Conservation (phyloP, 1,140 invertebrate genomes). For the Pogonomyrmex californicus region DNA sequence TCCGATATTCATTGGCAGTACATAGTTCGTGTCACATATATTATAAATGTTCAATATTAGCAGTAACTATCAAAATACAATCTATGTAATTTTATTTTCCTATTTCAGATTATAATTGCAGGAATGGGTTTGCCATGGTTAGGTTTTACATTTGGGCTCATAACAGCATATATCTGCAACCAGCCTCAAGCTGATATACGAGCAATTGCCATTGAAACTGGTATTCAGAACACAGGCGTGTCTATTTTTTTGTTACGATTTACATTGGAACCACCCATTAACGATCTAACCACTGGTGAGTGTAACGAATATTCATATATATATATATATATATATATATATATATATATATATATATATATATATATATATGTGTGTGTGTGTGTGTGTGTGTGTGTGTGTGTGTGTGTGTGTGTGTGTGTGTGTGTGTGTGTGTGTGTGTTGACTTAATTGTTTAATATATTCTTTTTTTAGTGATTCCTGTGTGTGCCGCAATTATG, state of each 20-base stretch:
- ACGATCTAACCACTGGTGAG: slow-evolving; percentile 93
- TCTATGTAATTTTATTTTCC: slow-evolving; percentile 52
- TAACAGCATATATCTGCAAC: slow-evolving; percentile 88
- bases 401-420: too few species aligned
- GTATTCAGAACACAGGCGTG: slow-evolving; percentile 98
- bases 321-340: not conserved
- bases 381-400: too few species aligned
- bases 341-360: too few species aligned
- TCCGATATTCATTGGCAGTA: too few species aligned
- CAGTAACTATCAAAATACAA: too few species aligned
- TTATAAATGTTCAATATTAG: too few species aligned
- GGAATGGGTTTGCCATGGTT: slow-evolving; percentile 95
- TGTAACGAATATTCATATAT: slow-evolving; percentile 1
- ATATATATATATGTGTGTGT: too few species aligned
- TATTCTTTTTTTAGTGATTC: slow-evolving; percentile 89
- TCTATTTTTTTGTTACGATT: slow-evolving; percentile 94
- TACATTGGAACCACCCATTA: slow-evolving; percentile 90
- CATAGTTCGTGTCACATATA: too few species aligned
- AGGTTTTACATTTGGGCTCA: slow-evolving; percentile 93
- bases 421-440: too few species aligned
- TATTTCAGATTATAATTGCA: slow-evolving; percentile 91
- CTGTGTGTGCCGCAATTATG: slow-evolving; percentile 96
- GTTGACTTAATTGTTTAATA: not conserved
- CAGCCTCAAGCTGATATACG: slow-evolving; percentile 91
- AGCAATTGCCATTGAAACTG: slow-evolving; percentile 97